These are phyloP conservation scores for Anas acuta DNA, from an alignment of 2,797 vertebrate species.

Conservation along the genomic window DNA sequence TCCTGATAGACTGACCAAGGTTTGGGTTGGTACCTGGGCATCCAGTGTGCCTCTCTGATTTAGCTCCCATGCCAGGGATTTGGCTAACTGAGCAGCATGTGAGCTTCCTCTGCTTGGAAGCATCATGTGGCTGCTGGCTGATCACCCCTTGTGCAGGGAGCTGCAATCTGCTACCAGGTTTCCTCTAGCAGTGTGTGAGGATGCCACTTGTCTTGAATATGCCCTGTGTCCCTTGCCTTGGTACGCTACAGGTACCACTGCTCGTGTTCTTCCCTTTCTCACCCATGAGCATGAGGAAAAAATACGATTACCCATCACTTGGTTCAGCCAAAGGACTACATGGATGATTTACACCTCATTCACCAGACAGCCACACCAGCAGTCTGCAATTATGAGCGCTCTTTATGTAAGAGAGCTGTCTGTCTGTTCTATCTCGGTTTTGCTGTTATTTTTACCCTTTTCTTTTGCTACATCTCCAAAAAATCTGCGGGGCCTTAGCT, in stretches of 20 bases:
- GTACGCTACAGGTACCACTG: neutral
- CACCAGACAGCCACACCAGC: neutral
- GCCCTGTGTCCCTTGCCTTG: neutral
- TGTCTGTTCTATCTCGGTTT: neutral
- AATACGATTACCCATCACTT: fast-evolving
- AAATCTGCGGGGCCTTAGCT: neutral
- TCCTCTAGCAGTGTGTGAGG: neutral
- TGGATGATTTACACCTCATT: neutral
- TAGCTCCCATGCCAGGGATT: fast-evolving
- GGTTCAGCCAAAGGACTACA: neutral
- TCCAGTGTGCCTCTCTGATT: neutral
- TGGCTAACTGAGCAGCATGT: neutral
- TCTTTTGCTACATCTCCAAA: neutral
- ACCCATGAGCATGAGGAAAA: neutral
- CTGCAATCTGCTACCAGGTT: neutral
- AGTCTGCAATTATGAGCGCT: neutral
- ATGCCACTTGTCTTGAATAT: fast-evolving
- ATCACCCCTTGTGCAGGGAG: neutral
- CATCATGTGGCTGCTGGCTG: neutral
- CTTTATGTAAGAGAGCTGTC: neutral
- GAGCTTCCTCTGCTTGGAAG: neutral
- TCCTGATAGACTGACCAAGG: neutral
- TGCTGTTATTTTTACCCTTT: neutral
- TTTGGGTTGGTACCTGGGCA: neutral
- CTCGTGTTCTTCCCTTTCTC: neutral